Base-by-base conservation (phyloP, 1,140 invertebrate genomes). In the Drosophila albomicans region DNA sequence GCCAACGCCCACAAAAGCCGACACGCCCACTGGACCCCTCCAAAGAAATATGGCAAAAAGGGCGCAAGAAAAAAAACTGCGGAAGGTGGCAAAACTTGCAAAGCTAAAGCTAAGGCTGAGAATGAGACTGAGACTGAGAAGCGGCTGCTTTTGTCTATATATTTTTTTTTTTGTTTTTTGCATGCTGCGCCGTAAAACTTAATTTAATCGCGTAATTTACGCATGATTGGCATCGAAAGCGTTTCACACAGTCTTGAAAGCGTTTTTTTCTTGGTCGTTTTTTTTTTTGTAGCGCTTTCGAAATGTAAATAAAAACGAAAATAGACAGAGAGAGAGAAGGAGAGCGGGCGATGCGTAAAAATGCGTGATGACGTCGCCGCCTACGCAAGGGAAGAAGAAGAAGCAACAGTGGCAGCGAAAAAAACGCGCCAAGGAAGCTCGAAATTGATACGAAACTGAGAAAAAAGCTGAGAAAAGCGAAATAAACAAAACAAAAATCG, bases 191-290 rank as follows among this genome's bases (percentile, higher is more conserved):
- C 85, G 82, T 88, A 76, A 81, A 84, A 89, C 81, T 81, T 71
- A 89, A 88, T 88, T 88, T 88, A 88, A 88, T 89, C 85, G 85
- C 81, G 85, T 88, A 84, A 89, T 88, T 88, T 89, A 88, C 85
- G 85, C 85, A 88, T 88, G 85, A 88, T 88, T 88, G 85, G 85
- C 81, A 88, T 75, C 85, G 63, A 79, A 84, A 89, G 69, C 70
- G 78, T 71, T 78, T 78, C 49, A 73, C 62, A 66, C 61, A 61
- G 61, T 41, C 56, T 52, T 51, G 25, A 45, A 54, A 51, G 35
- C 15, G 51, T 75, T 72, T 69, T 72, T 59, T 48, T 54, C 51
- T 48, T 51, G 35, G 7, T 10, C 35, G 35, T 32, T 32, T 51
- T 79, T 46, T 35, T 16, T 46, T 56, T 79, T 49, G 20, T 16